A percentile compares a stretch with the other conserved stretches of the same genome.
Evolutionary conservation across 2,888 invertebrate genomes (phyloP).

Genomic region (Hedychridium roseum): DNA sequence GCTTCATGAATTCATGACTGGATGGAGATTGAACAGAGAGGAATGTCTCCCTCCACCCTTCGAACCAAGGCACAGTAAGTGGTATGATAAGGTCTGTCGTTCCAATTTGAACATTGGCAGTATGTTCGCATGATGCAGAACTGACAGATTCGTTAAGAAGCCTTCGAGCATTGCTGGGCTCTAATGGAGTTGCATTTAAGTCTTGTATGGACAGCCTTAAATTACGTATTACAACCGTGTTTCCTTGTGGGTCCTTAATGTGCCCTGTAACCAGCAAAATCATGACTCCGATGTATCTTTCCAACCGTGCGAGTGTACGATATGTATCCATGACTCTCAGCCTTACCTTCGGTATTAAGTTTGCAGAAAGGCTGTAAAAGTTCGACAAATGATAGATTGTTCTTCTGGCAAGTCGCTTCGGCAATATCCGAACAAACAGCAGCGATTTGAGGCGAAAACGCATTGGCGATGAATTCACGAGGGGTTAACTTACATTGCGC

Average conservation of each 20-base stretch:
- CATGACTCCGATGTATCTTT: no score
- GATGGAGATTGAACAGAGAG: constrained; percentile 86
- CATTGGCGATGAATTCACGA: constrained; percentile 87
- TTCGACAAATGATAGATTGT: constrained; percentile 90
- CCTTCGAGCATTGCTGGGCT: constrained; percentile 82
- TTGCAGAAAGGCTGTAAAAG: constrained; percentile 89
- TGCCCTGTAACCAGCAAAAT: constrained; percentile 75
- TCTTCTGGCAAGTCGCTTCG: constrained; percentile 85
- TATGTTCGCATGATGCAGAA: constrained; percentile 68
- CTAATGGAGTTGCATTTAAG: constrained; percentile 82
- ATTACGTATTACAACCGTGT: constrained; percentile 75
- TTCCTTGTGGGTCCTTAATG: constrained; percentile 84
- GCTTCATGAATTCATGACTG: constrained; percentile 96
- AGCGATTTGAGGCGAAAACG: constrained; percentile 90
- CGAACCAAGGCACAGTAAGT: constrained; percentile 90
- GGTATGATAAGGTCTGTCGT: constrained; percentile 74
- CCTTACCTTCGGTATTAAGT: constrained; percentile 75
- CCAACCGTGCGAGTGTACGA: no score
- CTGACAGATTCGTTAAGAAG: constrained; percentile 85
- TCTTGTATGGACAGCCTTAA: constrained; percentile 83
- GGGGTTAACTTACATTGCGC: constrained; percentile 74
- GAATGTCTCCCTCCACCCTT: constrained; percentile 93
- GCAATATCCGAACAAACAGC: constrained; percentile 84
- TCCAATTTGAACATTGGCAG: constrained; percentile 69
- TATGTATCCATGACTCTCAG: no score